Evolutionary conservation across 1,140 invertebrate species (phyloP).

Genomic region (Brachionus angularis): DNA sequence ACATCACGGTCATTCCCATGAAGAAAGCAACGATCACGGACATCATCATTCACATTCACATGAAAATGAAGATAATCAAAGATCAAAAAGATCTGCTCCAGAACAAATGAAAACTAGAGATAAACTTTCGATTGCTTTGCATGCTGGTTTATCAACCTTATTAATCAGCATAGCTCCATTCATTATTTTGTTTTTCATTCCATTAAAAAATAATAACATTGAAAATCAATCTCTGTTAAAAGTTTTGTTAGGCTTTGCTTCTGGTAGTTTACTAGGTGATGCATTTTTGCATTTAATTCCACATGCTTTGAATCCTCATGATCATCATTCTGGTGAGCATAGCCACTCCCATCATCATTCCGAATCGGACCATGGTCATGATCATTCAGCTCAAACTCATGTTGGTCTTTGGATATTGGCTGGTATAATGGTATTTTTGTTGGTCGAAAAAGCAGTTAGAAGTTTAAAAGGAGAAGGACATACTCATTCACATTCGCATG

Average conservation of each 20-base stretch:
- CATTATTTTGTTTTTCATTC: slow-evolving; percentile 85
- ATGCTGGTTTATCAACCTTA: slow-evolving; percentile 65
- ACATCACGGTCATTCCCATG: not conserved
- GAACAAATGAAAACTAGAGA: slow-evolving; percentile 12
- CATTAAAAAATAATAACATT: slow-evolving; percentile 68
- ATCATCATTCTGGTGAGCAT: slow-evolving; percentile 61
- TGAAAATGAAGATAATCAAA: not conserved
- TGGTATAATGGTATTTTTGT: slow-evolving; percentile 83
- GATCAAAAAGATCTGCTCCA: not conserved
- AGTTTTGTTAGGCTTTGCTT: slow-evolving; percentile 84
- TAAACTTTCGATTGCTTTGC: not conserved
- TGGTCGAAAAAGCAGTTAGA: slow-evolving; percentile 86
- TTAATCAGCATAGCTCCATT: slow-evolving; percentile 90
- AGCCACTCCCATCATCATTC: slow-evolving; percentile 74
- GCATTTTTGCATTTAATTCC: slow-evolving; percentile 94
- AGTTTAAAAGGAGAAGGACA: slow-evolving; percentile 19
- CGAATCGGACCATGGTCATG: slow-evolving; percentile 59
- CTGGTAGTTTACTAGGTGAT: slow-evolving; percentile 87
- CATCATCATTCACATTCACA: not conserved
- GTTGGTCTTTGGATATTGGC: slow-evolving; percentile 82
- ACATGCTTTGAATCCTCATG: slow-evolving; percentile 67
- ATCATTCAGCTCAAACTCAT: slow-evolving; percentile 64
- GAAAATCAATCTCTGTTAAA: slow-evolving; percentile 75
- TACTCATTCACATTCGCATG: slow-evolving; percentile 41
- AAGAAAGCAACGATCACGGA: not conserved